Evolutionary conservation across 1,140 invertebrate species (phyloP).

Genomic region (Rhizoglyphus robini): DNA sequence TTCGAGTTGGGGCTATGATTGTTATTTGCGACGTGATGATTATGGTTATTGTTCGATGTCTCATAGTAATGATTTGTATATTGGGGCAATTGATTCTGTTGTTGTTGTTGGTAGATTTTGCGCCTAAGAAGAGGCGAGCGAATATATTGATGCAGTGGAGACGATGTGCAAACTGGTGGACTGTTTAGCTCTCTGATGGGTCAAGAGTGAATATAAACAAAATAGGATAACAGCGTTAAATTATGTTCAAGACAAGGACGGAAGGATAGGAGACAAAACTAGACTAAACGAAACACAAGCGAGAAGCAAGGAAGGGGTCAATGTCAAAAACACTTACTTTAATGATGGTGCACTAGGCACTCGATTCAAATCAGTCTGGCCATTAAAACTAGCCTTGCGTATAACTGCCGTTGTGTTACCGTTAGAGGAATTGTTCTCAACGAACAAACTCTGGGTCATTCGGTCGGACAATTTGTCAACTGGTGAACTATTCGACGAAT

Average conservation of each 20-base stretch:
- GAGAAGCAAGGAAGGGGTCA: background rate
- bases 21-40: background rate
- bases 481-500: background rate
- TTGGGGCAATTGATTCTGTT: background rate
- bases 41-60: background rate
- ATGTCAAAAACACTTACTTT: too few relatives aligned
- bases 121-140: conserved; percentile 5
- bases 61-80: background rate
- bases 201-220: background rate
- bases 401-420: conserved; percentile 7
- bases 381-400: background rate
- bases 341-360: conserved; percentile 27
- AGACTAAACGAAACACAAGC: background rate
- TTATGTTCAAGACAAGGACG: too few relatives aligned
- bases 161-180: background rate
- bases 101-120: conserved; percentile 5
- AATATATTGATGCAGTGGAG: conserved; percentile 12
- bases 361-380: conserved; percentile 12
- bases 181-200: conserved; percentile 5
- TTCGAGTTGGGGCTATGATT: background rate
- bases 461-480: background rate
- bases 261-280: background rate
- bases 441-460: conserved; percentile 19
- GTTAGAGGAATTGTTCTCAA: background rate
- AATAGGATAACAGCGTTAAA: background rate